Conservation (phyloP, 2,888 invertebrate species). For the Eurytoma californica region DNA sequence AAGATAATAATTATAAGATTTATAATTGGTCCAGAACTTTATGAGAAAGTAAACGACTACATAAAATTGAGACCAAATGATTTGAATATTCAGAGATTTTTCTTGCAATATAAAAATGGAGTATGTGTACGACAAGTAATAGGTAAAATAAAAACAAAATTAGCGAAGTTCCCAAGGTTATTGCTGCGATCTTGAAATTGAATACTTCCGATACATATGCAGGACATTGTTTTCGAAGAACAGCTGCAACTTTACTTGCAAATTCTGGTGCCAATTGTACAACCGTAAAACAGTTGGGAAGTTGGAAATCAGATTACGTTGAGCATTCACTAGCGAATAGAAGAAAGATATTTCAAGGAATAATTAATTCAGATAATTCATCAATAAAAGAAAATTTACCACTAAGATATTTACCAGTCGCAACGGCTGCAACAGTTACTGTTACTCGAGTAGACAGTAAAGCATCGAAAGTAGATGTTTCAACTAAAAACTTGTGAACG, state of each 20-base stretch:
- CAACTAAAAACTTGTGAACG: neutral
- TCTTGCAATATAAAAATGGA: slow-evolving; percentile 53
- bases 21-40: slow-evolving; percentile 46
- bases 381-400: neutral
- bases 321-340: slow-evolving; percentile 59
- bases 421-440: neutral
- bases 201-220: slow-evolving; percentile 52
- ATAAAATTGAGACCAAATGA: slow-evolving; percentile 46
- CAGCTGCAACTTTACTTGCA: slow-evolving; percentile 55
- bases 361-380: neutral
- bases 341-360: slow-evolving; percentile 34
- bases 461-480: neutral
- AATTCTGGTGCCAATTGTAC: slow-evolving; percentile 54
- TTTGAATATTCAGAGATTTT: slow-evolving; percentile 40
- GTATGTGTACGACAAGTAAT: slow-evolving; percentile 52
- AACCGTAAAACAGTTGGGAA: slow-evolving; percentile 50
- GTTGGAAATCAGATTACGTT: slow-evolving; percentile 54
- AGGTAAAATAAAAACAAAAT: slow-evolving; percentile 58
- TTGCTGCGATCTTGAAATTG: slow-evolving; percentile 56
- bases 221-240: slow-evolving; percentile 58
- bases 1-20: too few relatives aligned
- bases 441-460: neutral
- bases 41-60: slow-evolving; percentile 46
- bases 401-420: neutral
- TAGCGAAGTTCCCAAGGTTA: slow-evolving; percentile 51